Base-by-base conservation (phyloP, 1,140 invertebrate genomes). In the Brachionus plicatilis region DNA sequence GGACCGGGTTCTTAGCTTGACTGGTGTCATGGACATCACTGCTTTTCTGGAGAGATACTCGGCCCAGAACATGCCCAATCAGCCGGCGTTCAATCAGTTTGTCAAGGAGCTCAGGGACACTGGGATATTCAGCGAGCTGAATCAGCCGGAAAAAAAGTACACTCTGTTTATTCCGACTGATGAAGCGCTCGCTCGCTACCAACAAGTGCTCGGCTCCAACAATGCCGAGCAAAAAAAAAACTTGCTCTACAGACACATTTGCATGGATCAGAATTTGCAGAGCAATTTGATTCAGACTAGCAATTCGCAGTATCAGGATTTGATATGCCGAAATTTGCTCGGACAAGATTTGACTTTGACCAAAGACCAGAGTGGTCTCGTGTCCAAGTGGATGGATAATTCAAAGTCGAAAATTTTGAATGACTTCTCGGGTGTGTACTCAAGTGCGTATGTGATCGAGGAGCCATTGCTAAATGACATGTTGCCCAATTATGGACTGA, bases 261-360 rank as follows among this genome's bases (percentile, higher is more conserved):
- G 79, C 33, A 60, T 82, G 79, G 79, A 82, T 6, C 79, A 82
- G 37, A 82, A 82, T 27, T 82, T 82, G n/a, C 79, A 56, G 60
- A 60, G 50, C 43, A 60, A 60, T 65, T 65, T 82, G 29, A 43
- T 82, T 11, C 53, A 82, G 27, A n/a, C 27, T 3, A 27, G 20
- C 14, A 65, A 60, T 43, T 11, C 17, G 24, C 24, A 24, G 17
- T 43, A 68, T 47, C 79, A 68, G 17, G 45, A 82, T 9, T 68
- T 82, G 53, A 68, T 82, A 20, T 82, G 79, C 45, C 3, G 79
- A 20, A 82, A 82, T 27, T 41, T 68, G 43, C 27, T 82, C 7
- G 79, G 79, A 9, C 79, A 82, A 82, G 79, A 82, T 65, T 60
- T 82, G 27, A 68, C 79, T 45, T 82, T 82, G 53, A 60, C 33